These are phyloP conservation scores for Disparrhopalites patrizii DNA, from an alignment of 2,888 invertebrate genomes.

Conservation along the genomic window DNA sequence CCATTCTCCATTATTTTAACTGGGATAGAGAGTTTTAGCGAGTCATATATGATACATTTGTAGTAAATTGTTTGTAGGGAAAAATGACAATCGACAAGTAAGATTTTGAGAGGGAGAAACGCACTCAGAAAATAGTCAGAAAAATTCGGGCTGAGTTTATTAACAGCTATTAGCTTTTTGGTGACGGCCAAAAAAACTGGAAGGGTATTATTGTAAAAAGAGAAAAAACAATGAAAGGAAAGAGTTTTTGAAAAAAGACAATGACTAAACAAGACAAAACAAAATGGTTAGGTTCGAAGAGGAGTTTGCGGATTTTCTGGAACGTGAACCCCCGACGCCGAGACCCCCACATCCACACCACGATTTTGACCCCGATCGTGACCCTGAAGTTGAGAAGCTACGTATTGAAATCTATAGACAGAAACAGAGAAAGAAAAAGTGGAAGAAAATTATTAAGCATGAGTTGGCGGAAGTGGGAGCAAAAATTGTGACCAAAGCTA, in stretches of 20 bases:
- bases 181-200: neutral
- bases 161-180: neutral
- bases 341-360: slow-evolving; percentile 35
- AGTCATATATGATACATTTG: too few species aligned
- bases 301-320: slow-evolving; percentile 26
- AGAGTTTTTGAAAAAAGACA: slow-evolving; percentile 12
- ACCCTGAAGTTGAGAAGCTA: slow-evolving; percentile 47
- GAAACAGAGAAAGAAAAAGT: slow-evolving; percentile 44
- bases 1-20: too few species aligned
- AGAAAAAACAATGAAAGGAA: neutral
- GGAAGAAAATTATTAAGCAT: slow-evolving; percentile 47
- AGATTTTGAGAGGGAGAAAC: too few species aligned
- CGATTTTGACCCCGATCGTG: slow-evolving; percentile 47
- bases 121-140: too few species aligned
- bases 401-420: slow-evolving; percentile 46
- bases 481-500: slow-evolving; percentile 43
- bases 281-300: slow-evolving; percentile 20
- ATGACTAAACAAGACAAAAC: slow-evolving; percentile 4
- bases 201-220: neutral
- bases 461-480: slow-evolving; percentile 46
- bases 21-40: too few species aligned
- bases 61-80: neutral
- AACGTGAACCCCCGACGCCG: slow-evolving; percentile 21
- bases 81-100: slow-evolving; percentile 22
- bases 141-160: too few species aligned